Evolutionary conservation across 2,113 vertebrate species (phyloP), one percentile per base, ranked within the genome.

Genomic region (Cynocephalus volans): DNA sequence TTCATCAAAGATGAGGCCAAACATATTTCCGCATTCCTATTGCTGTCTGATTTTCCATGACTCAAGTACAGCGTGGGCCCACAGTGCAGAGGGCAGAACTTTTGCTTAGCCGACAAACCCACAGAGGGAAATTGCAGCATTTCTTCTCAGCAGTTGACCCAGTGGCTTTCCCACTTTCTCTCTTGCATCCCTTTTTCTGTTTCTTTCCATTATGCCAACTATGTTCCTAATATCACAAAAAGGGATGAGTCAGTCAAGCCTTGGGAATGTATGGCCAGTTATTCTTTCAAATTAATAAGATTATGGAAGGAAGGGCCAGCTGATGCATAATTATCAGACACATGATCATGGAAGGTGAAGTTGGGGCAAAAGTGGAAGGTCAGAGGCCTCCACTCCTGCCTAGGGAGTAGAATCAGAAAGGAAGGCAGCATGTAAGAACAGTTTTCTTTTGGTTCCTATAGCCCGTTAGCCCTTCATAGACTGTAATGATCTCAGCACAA

Each of bases 31-130:
- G 88, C 97, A 96, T 98, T 98, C 98, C 97, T 52, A 2, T 95
- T 98, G 95, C 96, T 97, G 90, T 98, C 92, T 97, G 97, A 97
- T 98, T 98, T 98, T 98, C 98, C 98, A 97, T 98, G 97, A 98
- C 96, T 98, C 97, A 98, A 97, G 95, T 58, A 76, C 96, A 97
- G 98, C 98, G 94, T 93, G 96, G 96, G 97, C 98, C 97, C 97
- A 88, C 83, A 75, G 97, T 95, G 96, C 89, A 96, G 96, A 98
- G 76, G 96, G 94, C 97, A 98, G 97, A 93, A 95, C 95, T 95
- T 98, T 73, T 97, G 92, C 95, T 96, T 96, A 41, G 65, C 89
- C 97, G 97, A 97, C 97, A 96, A 97, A 98, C 92, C 83, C 97
- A 93, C 95, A 93, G 33, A 90, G 94, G 83, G 54, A 95, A 82